Evolutionary conservation across 1,140 invertebrate genomes (phyloP), one percentile per base, ranked within the genome.

Genomic region (Cydia fagiglandana): DNA sequence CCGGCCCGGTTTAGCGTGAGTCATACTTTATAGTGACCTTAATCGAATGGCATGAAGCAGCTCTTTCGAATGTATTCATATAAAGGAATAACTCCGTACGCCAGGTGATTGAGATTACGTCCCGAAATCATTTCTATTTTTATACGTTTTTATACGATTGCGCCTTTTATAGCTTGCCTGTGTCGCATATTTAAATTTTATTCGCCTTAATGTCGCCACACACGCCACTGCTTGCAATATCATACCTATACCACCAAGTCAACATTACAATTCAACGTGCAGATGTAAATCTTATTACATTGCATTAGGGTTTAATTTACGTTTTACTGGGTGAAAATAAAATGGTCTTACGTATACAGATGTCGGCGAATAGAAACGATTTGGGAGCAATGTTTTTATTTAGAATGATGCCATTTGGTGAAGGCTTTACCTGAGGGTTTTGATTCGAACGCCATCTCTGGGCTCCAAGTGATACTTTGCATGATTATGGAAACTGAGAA

Each of bases 171-270:
- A 87, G 87, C 87, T 78, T 79, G 79, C 85, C 80, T 78, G 82
- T 92, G 88, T 87, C 86, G 86, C 89, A 89, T 92, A 92, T 92
- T 92, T 92, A 92, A 92, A 92, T 92, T 89, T 92, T 91, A 90
- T 91, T 86, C 81, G 85, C 89, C 88, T 91, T 92, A 92, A 92
- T 92, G 90, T 90, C 86, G 84, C 89, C 89, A 91, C 88, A 90
- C 89, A 90, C 88, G 84, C 82, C 79, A 84, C 83, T 86, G 80
- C 84, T 86, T 84, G 87, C 87, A 88, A 91, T 90, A 86, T 91
- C 88, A 88, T 88, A 87, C 81, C 83, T 84, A 85, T 88, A 85
- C 85, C 75, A 76, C 87, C 78, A 86, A 61, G 0, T 68, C 78
- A 61, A 64, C 41, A 45, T 53, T 80, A 30, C 73, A 20, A 3